Conservation (phyloP, 2,888 invertebrate species). For the Heliconius charithonia region DNA sequence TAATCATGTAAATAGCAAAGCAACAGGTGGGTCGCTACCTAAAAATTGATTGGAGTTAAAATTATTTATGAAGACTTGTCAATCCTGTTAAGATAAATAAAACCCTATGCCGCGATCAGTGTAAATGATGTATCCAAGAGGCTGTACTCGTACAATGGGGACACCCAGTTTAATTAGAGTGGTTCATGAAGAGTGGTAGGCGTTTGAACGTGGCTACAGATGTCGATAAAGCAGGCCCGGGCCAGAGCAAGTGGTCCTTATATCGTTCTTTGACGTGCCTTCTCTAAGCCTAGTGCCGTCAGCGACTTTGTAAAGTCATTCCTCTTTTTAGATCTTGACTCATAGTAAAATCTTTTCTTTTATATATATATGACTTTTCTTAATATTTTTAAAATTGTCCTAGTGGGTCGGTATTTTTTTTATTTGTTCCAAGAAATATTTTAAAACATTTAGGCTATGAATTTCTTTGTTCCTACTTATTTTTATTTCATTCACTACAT, state of each 20-base stretch:
- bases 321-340: slow-evolving; percentile 24
- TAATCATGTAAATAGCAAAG: too few relatives aligned
- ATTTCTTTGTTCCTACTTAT: too few relatives aligned
- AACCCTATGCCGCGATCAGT: neutral
- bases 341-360: neutral
- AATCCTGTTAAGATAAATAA: too few relatives aligned
- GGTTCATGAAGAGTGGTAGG: slow-evolving; percentile 14
- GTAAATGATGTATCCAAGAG: neutral
- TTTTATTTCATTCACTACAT: too few relatives aligned
- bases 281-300: slow-evolving; percentile 35
- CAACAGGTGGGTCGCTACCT: too few relatives aligned
- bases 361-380: neutral
- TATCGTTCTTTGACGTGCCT: slow-evolving; percentile 34
- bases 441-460: too few relatives aligned
- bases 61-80: too few relatives aligned
- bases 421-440: neutral
- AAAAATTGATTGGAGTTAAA: too few relatives aligned
- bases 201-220: slow-evolving; percentile 36
- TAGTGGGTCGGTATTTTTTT: neutral
- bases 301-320: slow-evolving; percentile 27
- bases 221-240: slow-evolving; percentile 40
- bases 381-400: neutral
- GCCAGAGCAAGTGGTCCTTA: slow-evolving; percentile 32
- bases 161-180: slow-evolving; percentile 28
- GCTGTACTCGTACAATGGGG: neutral